A percentile compares a stretch with the other conserved stretches of the same genome.
Conservation (phyloP, 2,797 vertebrate genomes). For the Spea hammondii region DNA sequence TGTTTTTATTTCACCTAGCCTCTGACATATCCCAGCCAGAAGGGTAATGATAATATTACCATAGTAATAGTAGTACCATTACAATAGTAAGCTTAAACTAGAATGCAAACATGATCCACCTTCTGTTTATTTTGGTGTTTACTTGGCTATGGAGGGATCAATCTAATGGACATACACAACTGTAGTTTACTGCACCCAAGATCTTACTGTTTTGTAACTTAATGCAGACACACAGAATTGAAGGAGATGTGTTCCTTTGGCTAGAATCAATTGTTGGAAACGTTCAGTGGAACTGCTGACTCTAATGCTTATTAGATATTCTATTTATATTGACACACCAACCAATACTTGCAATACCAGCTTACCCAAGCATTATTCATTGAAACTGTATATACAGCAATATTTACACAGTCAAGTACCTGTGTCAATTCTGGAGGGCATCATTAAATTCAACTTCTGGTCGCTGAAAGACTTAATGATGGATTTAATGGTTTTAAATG, state of each 20-base stretch:
- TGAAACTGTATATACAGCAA: slow-evolving; percentile 69
- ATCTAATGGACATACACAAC: too few relatives aligned
- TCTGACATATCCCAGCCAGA: too few relatives aligned
- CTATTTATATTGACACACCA: slow-evolving; percentile 66
- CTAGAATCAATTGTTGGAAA: slow-evolving; percentile 48
- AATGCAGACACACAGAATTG: neutral
- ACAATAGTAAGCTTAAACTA: too few relatives aligned
- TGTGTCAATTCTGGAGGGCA: slow-evolving; percentile 67
- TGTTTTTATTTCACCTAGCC: too few relatives aligned
- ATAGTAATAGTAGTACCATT: too few relatives aligned
- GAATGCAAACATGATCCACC: too few relatives aligned
- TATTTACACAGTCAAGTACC: slow-evolving; percentile 71
- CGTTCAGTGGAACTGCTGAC: slow-evolving; percentile 52
- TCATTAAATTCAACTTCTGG: slow-evolving; percentile 71
- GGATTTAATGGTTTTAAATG: slow-evolving; percentile 73
- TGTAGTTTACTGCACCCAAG: too few relatives aligned
- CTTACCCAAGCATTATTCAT: slow-evolving; percentile 75
- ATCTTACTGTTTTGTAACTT: neutral
- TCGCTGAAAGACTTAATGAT: slow-evolving; percentile 72
- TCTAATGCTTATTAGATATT: slow-evolving; percentile 66
- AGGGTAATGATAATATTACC: too few relatives aligned
- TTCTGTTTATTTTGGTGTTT: too few relatives aligned
- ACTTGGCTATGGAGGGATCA: too few relatives aligned
- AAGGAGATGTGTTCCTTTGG: slow-evolving; percentile 36
- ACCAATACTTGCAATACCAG: slow-evolving; percentile 61